Conservation (phyloP, 1,140 invertebrate species). For the Diorhabda elongata region DNA sequence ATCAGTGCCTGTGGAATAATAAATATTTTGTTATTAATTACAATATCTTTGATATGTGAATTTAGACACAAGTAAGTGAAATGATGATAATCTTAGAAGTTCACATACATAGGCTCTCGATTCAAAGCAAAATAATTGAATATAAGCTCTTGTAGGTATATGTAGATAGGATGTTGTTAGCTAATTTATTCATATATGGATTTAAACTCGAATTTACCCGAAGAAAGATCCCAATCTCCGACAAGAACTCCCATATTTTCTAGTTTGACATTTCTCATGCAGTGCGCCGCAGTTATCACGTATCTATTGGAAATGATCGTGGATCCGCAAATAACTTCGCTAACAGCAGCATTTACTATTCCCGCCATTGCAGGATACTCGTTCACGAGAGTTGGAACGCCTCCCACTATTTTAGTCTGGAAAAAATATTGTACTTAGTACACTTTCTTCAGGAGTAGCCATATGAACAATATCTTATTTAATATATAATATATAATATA, state of each 20-base stretch:
- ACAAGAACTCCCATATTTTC: slow-evolving; percentile 50
- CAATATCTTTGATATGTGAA: too few relatives aligned
- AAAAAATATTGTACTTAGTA: slow-evolving; percentile 1
- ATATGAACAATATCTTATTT: too few relatives aligned
- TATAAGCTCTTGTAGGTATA: too few relatives aligned
- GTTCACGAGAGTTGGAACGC: slow-evolving; percentile 55
- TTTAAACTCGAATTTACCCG: slow-evolving; percentile 17
- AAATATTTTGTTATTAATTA: too few relatives aligned
- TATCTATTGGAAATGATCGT: slow-evolving; percentile 59
- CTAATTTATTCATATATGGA: background rate
- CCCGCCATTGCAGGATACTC: slow-evolving; percentile 66
- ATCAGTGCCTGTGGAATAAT: slow-evolving; percentile 29
- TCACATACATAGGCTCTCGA: too few relatives aligned
- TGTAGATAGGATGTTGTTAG: too few relatives aligned
- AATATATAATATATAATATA: too few relatives aligned
- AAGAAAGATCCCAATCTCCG: slow-evolving; percentile 44
- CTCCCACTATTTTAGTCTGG: slow-evolving; percentile 56
- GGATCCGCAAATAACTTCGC: slow-evolving; percentile 57
- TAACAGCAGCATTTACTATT: slow-evolving; percentile 47
- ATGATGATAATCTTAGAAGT: too few relatives aligned
- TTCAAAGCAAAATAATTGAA: too few relatives aligned
- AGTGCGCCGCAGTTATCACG: slow-evolving; percentile 69
- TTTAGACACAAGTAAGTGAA: too few relatives aligned
- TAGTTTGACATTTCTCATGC: slow-evolving; percentile 42
- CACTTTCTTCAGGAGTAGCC: too few relatives aligned